Evolutionary conservation across 2,797 vertebrate species (phyloP), one percentile per base, ranked within the genome.

Genomic region (Cynodonichthys magdalenae): DNA sequence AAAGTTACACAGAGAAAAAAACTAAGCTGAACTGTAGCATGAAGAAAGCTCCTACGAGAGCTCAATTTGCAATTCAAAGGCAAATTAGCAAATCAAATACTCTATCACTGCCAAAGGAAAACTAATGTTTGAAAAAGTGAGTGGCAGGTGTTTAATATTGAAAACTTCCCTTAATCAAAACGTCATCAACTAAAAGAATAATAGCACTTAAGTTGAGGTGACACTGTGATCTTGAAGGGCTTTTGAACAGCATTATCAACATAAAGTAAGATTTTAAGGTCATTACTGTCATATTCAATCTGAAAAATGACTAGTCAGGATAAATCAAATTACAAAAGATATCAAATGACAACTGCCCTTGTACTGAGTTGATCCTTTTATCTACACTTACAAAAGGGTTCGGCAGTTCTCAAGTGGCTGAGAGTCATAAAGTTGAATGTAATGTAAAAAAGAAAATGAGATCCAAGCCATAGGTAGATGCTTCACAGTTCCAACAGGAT

Each of bases 41-140:
- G 45, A 15, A 11, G 56, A 79, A 69, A 65, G 65, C 82, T 77
- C 83, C 66, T 53, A 86, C 80, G 82, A 82, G 77, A 77, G 24
- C 61, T 72, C 60, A 79, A 82, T 87, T 57, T 87, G 80, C 82
- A 85, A 87, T 79, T 85, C 80, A 83, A 80, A 89, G 77, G 69
- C 74, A 78, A 84, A 89, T 89, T 85, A 87, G 74, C 75, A 78
- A 87, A 84, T 87, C 82, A 85, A 90, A 87, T 75, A 76, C 78
- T 86, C 66, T 79, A 82, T 85, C 73, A 78, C 65, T 79, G 82
- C 68, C 86, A 79, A 55, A 75, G 71, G 66, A 87, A 48, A 87
- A 84, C 62, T 66, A 59, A 65, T 65, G 71, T 65, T 55, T 49
- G 74, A 64, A 69, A 75, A 79, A 76, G 7, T 63, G 80, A 84